Percentiles rank a stretch among this genome's conserved stretches.
These are phyloP conservation scores for Hippocampus mohnikei DNA, from an alignment of 2,113 vertebrate genomes.

Conservation along the genomic window DNA sequence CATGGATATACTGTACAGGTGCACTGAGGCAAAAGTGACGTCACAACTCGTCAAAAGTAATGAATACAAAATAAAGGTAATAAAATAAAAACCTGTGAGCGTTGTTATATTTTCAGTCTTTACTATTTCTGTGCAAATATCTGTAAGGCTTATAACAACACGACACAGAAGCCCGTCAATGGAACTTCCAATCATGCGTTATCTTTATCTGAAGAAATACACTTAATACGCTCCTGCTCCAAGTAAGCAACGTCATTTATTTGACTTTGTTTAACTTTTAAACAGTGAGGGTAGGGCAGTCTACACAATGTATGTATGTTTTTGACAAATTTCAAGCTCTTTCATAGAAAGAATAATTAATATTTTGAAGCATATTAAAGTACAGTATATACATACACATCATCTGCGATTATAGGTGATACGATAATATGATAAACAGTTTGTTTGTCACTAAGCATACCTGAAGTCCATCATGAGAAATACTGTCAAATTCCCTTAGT, in stretches of 20 bases:
- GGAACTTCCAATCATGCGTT: too few species aligned
- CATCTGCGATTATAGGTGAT: background rate
- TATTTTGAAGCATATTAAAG: background rate
- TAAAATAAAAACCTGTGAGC: too few species aligned
- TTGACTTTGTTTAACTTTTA: background rate
- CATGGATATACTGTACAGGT: too few species aligned
- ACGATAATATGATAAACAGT: background rate
- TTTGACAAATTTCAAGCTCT: slow-evolving; percentile 46
- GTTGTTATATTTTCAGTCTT: too few species aligned
- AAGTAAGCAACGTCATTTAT: background rate
- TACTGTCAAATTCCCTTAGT: background rate
- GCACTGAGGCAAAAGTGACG: too few species aligned
- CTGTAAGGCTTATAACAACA: too few species aligned
- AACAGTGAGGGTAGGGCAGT: background rate
- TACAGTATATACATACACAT: slow-evolving; percentile 6
- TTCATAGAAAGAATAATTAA: slow-evolving; percentile 74
- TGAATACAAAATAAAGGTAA: too few species aligned
- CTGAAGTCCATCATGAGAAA: background rate
- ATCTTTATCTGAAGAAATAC: too few species aligned
- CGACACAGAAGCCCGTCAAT: too few species aligned
- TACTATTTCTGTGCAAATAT: too few species aligned
- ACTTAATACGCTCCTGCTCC: too few species aligned
- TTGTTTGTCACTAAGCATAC: background rate
- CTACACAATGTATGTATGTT: background rate
- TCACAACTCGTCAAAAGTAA: too few species aligned